Percentiles rank a stretch among this genome's conserved stretches.
phyloP scores from a whole-genome alignment of 2,113 vertebrate genomes.

The Daubentonia madagascariensis region DNA sequence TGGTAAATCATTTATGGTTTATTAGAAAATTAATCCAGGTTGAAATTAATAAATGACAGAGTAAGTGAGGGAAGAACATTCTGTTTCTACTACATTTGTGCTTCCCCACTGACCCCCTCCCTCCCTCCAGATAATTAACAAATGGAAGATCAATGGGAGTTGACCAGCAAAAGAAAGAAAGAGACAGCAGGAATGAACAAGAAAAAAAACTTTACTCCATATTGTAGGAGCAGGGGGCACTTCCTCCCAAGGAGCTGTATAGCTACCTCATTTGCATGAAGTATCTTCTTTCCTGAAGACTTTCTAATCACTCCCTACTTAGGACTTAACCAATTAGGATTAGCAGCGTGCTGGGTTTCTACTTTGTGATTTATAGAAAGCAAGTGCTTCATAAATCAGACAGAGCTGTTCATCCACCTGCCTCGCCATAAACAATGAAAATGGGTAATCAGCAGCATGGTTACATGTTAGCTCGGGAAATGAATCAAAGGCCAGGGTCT shows the following conservation, averaged over 20 bases:
- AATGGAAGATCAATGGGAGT: neutral
- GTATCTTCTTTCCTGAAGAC: conserved; percentile 33
- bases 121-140: neutral
- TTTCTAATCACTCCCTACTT: conserved; percentile 63
- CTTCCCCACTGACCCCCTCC: rapidly evolving
- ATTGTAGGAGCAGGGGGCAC: neutral
- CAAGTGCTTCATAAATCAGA: conserved; percentile 62
- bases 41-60: neutral
- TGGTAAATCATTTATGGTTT: neutral
- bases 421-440: conserved; percentile 59
- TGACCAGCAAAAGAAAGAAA: neutral
- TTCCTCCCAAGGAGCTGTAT: neutral
- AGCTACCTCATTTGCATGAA: conserved; percentile 24
- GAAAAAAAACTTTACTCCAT: neutral
- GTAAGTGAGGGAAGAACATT: neutral
- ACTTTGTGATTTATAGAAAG: conserved; percentile 52
- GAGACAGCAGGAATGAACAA: rapidly evolving
- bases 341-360: conserved; percentile 48
- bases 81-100: neutral
- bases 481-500: conserved; percentile 40
- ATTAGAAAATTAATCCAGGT: neutral
- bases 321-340: conserved; percentile 67
- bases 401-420: conserved; percentile 55
- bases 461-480: neutral
- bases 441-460: conserved; percentile 33